Percentiles rank a stretch among this genome's conserved stretches.
Conservation (phyloP, 2,888 invertebrate genomes). For the Drosophila macrospina region DNA sequence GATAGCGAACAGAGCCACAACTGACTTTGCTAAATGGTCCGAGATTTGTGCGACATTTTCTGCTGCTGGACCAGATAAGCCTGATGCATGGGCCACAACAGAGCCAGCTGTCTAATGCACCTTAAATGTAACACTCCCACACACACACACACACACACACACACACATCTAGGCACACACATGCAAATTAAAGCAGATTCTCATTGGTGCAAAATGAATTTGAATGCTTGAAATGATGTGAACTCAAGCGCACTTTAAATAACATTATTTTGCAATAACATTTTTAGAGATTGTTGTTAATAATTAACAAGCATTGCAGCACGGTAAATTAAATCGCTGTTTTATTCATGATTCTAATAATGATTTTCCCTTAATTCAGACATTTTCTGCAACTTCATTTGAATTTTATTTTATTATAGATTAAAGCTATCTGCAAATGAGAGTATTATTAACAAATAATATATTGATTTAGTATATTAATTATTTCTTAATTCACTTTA, state of each 20-base stretch:
- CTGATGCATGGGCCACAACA: constrained; percentile 59
- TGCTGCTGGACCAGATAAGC: constrained; percentile 65
- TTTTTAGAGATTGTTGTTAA: too few species aligned
- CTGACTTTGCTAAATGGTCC: constrained; percentile 65
- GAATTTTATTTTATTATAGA: too few species aligned
- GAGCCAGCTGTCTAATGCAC: constrained; percentile 21
- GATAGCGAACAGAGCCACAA: constrained; percentile 28
- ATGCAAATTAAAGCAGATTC: constrained; percentile 7
- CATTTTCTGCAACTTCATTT: too few species aligned
- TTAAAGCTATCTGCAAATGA: too few species aligned
- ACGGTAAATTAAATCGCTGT: too few species aligned
- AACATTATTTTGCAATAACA: not conserved
- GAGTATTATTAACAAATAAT: too few species aligned
- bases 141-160: not conserved
- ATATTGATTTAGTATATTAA: not conserved
- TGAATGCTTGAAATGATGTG: not conserved
- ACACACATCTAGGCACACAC: not conserved
- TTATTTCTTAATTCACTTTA: not conserved
- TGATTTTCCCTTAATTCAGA: too few species aligned
- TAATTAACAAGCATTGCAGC: too few species aligned
- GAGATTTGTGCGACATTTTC: constrained; percentile 71
- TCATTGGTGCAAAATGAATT: not conserved
- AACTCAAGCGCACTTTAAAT: too few species aligned
- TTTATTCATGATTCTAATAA: too few species aligned
- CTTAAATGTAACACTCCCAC: constrained; percentile 27